These are phyloP conservation scores for Philaethria dido DNA, from an alignment of 2,888 invertebrate genomes.

Conservation along the genomic window DNA sequence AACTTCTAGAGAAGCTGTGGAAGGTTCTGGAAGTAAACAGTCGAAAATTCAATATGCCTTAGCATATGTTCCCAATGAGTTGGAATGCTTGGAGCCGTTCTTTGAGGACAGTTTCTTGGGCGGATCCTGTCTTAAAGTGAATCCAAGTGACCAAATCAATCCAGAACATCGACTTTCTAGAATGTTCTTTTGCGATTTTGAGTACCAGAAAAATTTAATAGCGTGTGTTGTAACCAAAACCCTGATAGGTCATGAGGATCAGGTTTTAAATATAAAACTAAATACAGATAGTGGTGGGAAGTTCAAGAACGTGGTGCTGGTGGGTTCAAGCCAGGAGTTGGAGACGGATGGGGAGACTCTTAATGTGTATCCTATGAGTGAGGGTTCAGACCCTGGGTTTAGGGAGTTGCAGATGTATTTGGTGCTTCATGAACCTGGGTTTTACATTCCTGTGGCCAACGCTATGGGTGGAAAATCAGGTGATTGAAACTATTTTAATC, in stretches of 20 bases:
- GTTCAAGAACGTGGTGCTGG: slow-evolving; percentile 50
- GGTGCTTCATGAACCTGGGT: slow-evolving; percentile 62
- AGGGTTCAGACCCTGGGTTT: slow-evolving; percentile 44
- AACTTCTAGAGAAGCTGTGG: not conserved
- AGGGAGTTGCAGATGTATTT: slow-evolving; percentile 60
- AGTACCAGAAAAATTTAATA: slow-evolving; percentile 54
- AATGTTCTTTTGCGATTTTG: slow-evolving; percentile 70
- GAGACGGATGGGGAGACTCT: slow-evolving; percentile 32
- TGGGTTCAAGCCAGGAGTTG: slow-evolving; percentile 41
- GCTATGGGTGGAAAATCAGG: slow-evolving; percentile 70
- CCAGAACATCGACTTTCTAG: slow-evolving; percentile 53
- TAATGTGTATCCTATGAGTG: slow-evolving; percentile 49
- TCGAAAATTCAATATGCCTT: slow-evolving; percentile 51
- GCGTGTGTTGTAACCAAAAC: slow-evolving; percentile 70
- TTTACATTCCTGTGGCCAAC: slow-evolving; percentile 72
- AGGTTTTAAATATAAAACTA: slow-evolving; percentile 61
- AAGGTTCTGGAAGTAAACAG: slow-evolving; percentile 27
- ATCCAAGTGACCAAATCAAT: slow-evolving; percentile 59
- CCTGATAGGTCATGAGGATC: slow-evolving; percentile 48
- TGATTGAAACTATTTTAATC: slow-evolving; percentile 38
- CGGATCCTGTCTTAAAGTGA: slow-evolving; percentile 77
- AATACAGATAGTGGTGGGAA: slow-evolving; percentile 45
- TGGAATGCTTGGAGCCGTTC: slow-evolving; percentile 63
- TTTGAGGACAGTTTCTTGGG: slow-evolving; percentile 78
- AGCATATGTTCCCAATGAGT: slow-evolving; percentile 55